Conservation (phyloP, 2,888 invertebrate genomes). For the Metalampra italica region DNA sequence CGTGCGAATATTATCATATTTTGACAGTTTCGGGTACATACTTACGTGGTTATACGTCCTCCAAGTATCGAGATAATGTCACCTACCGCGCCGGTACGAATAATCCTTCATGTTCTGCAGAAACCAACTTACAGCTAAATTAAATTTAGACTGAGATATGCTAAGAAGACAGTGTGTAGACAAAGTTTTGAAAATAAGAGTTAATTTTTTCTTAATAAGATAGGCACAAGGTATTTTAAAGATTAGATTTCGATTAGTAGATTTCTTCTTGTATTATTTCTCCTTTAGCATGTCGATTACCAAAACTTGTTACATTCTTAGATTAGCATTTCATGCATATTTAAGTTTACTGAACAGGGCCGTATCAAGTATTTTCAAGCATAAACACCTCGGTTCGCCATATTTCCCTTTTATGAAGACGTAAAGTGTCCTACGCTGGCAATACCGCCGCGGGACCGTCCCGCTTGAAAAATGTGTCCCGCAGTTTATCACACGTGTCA, state of each 20-base stretch:
- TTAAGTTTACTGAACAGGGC: slow-evolving; percentile 3
- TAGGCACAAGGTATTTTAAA: too few species aligned
- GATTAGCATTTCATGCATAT: background rate
- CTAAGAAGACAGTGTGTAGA: too few species aligned
- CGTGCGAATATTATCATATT: slow-evolving; percentile 1
- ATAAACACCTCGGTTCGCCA: slow-evolving; percentile 29
- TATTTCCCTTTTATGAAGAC: slow-evolving; percentile 47
- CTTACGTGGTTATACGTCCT: background rate
- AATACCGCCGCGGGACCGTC: slow-evolving; percentile 15
- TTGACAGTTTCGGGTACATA: background rate
- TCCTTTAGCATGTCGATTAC: too few species aligned
- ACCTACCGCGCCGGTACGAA: background rate
- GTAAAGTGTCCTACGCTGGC: slow-evolving; percentile 29
- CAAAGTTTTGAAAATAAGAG: too few species aligned
- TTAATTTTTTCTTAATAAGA: too few species aligned
- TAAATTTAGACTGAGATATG: too few species aligned
- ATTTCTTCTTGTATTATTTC: too few species aligned
- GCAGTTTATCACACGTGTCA: slow-evolving; percentile 30
- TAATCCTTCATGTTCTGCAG: background rate
- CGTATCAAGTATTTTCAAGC: slow-evolving; percentile 18
- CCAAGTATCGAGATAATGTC: background rate
- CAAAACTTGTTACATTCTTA: too few species aligned
- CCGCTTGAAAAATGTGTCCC: slow-evolving; percentile 30
- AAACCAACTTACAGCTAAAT: too few species aligned
- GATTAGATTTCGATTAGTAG: too few species aligned